Percentiles rank a stretch among this genome's conserved stretches.
These are phyloP conservation scores for Melanerpes formicivorus DNA, from an alignment of 2,113 vertebrate species.

Conservation along the genomic window DNA sequence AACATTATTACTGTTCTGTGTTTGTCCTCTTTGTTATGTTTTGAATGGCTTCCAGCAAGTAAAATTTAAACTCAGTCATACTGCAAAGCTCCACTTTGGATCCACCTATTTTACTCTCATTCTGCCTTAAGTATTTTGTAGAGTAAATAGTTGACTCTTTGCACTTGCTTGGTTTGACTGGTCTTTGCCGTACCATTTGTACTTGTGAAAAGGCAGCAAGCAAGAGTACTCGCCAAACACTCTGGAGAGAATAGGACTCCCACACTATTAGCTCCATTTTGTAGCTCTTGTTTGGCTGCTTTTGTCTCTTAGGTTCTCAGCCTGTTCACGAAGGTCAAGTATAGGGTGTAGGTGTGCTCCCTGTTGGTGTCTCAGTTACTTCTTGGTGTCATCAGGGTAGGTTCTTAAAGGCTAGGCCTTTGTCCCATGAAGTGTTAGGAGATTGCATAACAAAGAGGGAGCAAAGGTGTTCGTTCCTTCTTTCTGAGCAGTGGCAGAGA, in stretches of 20 bases:
- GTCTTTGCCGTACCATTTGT: background rate
- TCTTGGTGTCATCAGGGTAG: background rate
- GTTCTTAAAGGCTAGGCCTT: background rate
- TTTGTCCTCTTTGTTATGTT: background rate
- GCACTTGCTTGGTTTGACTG: background rate
- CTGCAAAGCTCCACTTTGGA: background rate
- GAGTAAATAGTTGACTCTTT: background rate
- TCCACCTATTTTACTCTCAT: background rate
- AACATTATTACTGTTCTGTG: background rate
- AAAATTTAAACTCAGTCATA: background rate
- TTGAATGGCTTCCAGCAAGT: background rate
- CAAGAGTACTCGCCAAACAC: background rate
- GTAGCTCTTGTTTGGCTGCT: background rate
- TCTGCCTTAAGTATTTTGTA: background rate
- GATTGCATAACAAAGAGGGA: background rate
- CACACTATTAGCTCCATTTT: background rate
- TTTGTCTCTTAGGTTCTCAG: background rate
- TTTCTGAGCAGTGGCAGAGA: background rate
- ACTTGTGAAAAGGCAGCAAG: background rate
- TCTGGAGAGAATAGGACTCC: background rate
- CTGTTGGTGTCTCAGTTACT: fast-evolving
- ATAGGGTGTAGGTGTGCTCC: background rate
- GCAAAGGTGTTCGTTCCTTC: background rate
- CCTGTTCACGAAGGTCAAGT: background rate
- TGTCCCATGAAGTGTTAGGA: background rate